Evolutionary conservation across 2,113 vertebrate species (phyloP), one percentile per base, ranked within the genome.

Genomic region (Corvus hawaiiensis): DNA sequence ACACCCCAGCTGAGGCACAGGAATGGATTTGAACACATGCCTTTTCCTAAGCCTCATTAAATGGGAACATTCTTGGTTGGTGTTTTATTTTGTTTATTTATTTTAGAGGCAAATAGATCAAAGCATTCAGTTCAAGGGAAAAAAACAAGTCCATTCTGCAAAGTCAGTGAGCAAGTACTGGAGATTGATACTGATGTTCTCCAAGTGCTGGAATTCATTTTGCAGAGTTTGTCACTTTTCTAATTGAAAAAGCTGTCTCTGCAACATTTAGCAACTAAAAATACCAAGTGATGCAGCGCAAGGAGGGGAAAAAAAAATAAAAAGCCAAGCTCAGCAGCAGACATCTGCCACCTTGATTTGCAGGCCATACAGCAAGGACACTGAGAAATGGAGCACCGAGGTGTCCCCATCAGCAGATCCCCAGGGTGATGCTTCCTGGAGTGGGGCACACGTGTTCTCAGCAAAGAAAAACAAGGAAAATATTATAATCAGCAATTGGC

Each of bases 211-310:
- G 80, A 82, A 94, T 88, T 67, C 28, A 67, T 97, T 97, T 90
- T 96, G 80, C 83, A 93, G 84, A 63, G 59, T 95, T 95, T 96
- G 87, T 89, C 69, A 64, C 82, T 96, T 93, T 95, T 89, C 76
- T 95, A 90, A 96, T 89, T 94, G 87, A 94, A 97, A 96, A 94
- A 88, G 92, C 82, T 94, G 79, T 82, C 93, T 96, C 85, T 84
- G 92, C 94, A 94, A 83, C 79, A 78, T 96, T 96, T 78, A 89
- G 71, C 69, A 94, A 79, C 96, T 95, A 94, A 97, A 97, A 97
- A 96, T 95, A 94, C 21, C 13, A 0, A 95, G 66, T 35, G 78
- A 91, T 37, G 69, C 94, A 93, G 68, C 49, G 86, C 79, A 81
- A 46, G 73, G n/a, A 82, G 4, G 7, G 13, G 8, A 0, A 11